Evolutionary conservation across 2,113 vertebrate species (phyloP).

Genomic region (Neolamprologus tretocephalus): DNA sequence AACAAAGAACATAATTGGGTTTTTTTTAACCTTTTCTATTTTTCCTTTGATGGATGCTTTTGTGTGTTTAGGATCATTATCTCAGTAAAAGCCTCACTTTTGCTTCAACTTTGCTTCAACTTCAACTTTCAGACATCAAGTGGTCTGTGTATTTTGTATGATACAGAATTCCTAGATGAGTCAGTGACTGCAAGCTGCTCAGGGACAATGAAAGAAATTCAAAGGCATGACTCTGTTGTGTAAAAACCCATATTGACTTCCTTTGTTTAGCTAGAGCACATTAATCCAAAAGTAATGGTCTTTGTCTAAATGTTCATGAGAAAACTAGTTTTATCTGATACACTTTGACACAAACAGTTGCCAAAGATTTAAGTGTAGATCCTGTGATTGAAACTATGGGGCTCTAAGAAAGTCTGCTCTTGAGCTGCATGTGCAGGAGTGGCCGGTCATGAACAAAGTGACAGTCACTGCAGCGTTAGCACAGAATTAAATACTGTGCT

Average conservation of each 20-base stretch:
- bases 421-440: background rate
- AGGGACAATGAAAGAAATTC: background rate
- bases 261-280: background rate
- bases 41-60: background rate
- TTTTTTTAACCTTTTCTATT: background rate
- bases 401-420: background rate
- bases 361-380: background rate
- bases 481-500: background rate
- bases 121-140: background rate
- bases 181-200: background rate
- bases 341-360: background rate
- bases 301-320: background rate
- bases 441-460: background rate
- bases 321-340: background rate
- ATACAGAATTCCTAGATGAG: background rate
- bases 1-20: background rate
- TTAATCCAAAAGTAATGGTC: background rate
- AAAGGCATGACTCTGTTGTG: background rate
- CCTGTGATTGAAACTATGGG: background rate
- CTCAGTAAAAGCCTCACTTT: background rate
- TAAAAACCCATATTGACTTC: background rate
- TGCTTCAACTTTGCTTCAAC: background rate
- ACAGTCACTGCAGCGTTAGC: background rate
- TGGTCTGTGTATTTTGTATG: background rate
- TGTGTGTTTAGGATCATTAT: background rate